These are phyloP conservation scores for Calephelis perditalis DNA, from an alignment of 2,888 invertebrate genomes.

Conservation along the genomic window DNA sequence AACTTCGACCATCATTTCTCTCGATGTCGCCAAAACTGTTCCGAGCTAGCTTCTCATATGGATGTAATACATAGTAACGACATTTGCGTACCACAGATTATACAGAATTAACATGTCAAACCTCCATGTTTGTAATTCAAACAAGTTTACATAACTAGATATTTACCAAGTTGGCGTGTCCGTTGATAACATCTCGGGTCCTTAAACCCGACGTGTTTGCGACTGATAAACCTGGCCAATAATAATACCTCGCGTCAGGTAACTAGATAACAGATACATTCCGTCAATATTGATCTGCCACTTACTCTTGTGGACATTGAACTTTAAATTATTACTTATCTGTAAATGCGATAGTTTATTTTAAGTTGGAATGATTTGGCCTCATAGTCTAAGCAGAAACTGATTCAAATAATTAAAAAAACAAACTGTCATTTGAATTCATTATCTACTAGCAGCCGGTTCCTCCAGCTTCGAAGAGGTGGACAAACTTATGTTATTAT, in stretches of 20 bases:
- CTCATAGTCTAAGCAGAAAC: no score
- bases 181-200: constrained; percentile 25
- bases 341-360: constrained; percentile 4
- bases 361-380: not conserved
- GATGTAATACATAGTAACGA: not conserved
- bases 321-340: constrained; percentile 4
- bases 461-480: no score
- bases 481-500: no score
- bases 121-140: not conserved
- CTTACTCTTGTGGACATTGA: constrained; percentile 17
- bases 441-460: no score
- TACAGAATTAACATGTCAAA: not conserved
- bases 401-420: no score
- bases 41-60: no score
- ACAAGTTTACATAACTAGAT: constrained; percentile 11
- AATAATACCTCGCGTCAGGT: constrained; percentile 24
- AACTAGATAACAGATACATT: constrained; percentile 25
- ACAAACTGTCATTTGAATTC: no score
- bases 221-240: constrained; percentile 24
- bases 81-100: not conserved
- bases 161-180: not conserved
- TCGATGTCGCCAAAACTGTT: no score
- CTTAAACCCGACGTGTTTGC: constrained; percentile 36
- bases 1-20: no score
- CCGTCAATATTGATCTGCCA: constrained; percentile 12